These are phyloP conservation scores for Tholera decimalis DNA, from an alignment of 2,888 invertebrate species.

Conservation along the genomic window DNA sequence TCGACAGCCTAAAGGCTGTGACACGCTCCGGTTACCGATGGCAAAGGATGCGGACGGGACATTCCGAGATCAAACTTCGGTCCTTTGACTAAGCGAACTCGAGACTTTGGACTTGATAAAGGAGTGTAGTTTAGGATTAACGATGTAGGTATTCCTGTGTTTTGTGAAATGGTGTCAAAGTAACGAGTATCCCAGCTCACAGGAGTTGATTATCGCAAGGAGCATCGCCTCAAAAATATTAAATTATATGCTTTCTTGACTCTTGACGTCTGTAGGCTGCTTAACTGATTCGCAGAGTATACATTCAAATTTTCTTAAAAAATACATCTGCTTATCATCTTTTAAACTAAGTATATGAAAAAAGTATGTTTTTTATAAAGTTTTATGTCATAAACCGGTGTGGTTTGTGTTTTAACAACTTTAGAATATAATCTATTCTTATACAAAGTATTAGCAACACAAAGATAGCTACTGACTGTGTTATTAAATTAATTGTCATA, in stretches of 20 bases:
- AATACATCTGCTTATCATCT: no score
- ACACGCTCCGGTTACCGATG: constrained; percentile 38
- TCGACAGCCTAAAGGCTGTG: constrained; percentile 37
- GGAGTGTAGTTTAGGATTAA: constrained; percentile 2
- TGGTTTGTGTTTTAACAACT: background rate
- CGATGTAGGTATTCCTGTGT: background rate
- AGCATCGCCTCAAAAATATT: no score
- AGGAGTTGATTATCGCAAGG: no score
- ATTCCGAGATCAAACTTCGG: constrained; percentile 13
- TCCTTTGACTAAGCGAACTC: constrained; percentile 18
- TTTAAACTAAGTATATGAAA: no score
- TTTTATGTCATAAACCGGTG: background rate
- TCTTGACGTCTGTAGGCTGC: no score
- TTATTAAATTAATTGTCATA: background rate
- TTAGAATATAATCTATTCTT: background rate
- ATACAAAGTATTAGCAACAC: background rate
- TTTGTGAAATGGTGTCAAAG: background rate
- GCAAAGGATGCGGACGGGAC: background rate
- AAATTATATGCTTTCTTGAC: no score
- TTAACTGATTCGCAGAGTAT: no score
- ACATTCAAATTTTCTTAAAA: no score
- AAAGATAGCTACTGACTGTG: background rate
- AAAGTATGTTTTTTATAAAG: no score
- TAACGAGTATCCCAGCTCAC: background rate
- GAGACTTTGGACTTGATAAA: constrained; percentile 9